Evolutionary conservation across 2,113 vertebrate genomes (phyloP).

Genomic region (Tricholaema leucomelas): DNA sequence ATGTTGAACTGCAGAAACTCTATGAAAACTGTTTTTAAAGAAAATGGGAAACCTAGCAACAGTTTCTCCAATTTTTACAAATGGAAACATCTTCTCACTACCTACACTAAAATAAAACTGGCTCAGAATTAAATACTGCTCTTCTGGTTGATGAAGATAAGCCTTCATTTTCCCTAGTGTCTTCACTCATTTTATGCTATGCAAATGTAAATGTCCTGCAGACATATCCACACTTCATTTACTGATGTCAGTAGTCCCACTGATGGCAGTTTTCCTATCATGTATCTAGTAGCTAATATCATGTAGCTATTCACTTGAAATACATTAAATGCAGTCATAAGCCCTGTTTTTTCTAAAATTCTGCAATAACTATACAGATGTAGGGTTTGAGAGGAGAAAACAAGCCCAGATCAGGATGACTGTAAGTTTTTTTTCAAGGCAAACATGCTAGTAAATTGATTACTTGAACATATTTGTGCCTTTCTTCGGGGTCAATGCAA

Average conservation of each 20-base stretch:
- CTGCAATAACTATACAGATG: neutral
- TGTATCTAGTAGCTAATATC: too few species aligned
- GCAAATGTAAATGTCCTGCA: neutral
- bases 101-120: neutral
- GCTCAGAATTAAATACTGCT: neutral
- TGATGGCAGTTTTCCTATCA: neutral
- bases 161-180: neutral
- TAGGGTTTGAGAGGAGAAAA: neutral
- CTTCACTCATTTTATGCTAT: neutral
- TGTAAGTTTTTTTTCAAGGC: neutral
- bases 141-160: neutral
- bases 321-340: neutral
- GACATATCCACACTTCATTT: neutral
- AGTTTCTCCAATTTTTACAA: neutral
- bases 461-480: neutral
- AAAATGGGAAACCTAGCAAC: constrained; percentile 6
- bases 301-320: neutral
- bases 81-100: neutral
- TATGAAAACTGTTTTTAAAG: neutral
- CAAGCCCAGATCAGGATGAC: neutral
- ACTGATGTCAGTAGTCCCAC: neutral
- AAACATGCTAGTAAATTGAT: neutral
- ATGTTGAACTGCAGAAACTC: neutral
- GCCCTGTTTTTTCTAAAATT: neutral
- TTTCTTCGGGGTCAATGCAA: neutral